phyloP scores from a whole-genome alignment of 1,140 invertebrate genomes.

The Drosophila tani region DNA sequence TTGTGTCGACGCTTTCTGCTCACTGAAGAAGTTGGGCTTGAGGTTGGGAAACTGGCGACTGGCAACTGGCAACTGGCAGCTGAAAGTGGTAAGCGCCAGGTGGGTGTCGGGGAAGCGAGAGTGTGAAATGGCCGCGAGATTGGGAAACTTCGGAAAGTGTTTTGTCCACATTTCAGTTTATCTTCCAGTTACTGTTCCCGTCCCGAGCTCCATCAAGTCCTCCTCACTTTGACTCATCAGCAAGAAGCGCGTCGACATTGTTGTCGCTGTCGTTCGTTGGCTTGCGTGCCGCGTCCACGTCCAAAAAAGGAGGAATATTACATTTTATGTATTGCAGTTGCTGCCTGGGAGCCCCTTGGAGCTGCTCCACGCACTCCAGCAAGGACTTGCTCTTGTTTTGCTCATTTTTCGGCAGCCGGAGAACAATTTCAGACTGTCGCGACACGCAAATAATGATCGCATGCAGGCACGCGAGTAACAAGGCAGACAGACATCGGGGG shows the following conservation, averaged over 20 bases:
- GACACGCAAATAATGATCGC: conserved; percentile 78
- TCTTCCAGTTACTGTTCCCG: neutral
- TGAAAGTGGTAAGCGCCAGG: conserved; percentile 18
- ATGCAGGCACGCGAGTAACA: conserved; percentile 74
- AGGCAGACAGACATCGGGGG: conserved; percentile 35
- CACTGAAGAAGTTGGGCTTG: conserved; percentile 21
- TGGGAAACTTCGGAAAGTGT: conserved; percentile 19
- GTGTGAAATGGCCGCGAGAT: conserved; percentile 17
- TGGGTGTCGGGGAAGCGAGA: conserved; percentile 20
- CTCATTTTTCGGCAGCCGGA: conserved; percentile 48
- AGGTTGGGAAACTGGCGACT: conserved; percentile 7
- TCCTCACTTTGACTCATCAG: conserved; percentile 78
- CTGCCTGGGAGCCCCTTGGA: conserved; percentile 9
- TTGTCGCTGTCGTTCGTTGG: conserved; percentile 30
- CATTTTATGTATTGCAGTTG: conserved; percentile 65
- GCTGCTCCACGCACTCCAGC: conserved; percentile 57
- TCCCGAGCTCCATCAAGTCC: conserved; percentile 11
- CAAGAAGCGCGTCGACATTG: conserved; percentile 53
- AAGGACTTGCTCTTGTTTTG: conserved; percentile 52
- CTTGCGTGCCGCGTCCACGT: conserved; percentile 50
- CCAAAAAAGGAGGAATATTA: conserved; percentile 58
- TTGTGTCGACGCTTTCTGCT: conserved; percentile 35
- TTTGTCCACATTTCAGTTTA: conserved; percentile 23
- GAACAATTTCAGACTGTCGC: conserved; percentile 53
- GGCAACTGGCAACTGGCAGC: conserved; percentile 4